Base-by-base conservation (phyloP, 2,888 invertebrate genomes). In the Aleiodes leptofemur region DNA sequence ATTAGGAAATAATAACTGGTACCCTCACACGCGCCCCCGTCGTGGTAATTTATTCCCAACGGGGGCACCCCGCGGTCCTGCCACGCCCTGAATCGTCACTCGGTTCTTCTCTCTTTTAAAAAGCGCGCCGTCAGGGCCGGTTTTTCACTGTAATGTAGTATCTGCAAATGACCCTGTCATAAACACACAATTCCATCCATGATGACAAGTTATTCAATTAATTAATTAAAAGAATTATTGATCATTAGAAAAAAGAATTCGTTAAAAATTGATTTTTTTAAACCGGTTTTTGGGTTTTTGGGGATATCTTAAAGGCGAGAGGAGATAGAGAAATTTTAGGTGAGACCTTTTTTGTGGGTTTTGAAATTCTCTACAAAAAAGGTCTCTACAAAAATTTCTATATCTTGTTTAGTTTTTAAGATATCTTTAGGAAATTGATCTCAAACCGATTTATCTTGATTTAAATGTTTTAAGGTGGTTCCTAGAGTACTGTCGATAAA, bases 1-100 rank as follows among this genome's bases (percentile, higher is more conserved):
- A 87, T 87, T 87, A 87, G 85, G 87, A 83, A 87, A 87, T 88
- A 87, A 88, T 86, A 86, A 88, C 83, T 80, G 82, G 82, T 80
- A 77, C 73, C 50, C 66, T 76, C 57, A 50, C 56, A 84, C 84
- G 85, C 84, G 85, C 81, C 77, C 79, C 80, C 81, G 80, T 79
- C 75, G 79, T 75, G 80, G 86, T 88, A 87, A 88, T 87, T 88
- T 88, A 88, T 87, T 86, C 84, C 82, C 84, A 82, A 79, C 83
- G 82, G 83, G 83, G 87, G 86, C 86, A 82, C 86, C 86, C 86
- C 83, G 85, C 84, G 85, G 86, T 82, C 83, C 83, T 83, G 85
- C 86, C 87, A 88, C 88, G 88, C 88, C 88, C 87, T 87, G 86
- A 81, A 82, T 82, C 81, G 81, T 83, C 82, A 82, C 80, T 80